Evolutionary conservation across 2,888 invertebrate species (phyloP), one percentile per base, ranked within the genome.

Genomic region (Hirtodrosophila cameraria): DNA sequence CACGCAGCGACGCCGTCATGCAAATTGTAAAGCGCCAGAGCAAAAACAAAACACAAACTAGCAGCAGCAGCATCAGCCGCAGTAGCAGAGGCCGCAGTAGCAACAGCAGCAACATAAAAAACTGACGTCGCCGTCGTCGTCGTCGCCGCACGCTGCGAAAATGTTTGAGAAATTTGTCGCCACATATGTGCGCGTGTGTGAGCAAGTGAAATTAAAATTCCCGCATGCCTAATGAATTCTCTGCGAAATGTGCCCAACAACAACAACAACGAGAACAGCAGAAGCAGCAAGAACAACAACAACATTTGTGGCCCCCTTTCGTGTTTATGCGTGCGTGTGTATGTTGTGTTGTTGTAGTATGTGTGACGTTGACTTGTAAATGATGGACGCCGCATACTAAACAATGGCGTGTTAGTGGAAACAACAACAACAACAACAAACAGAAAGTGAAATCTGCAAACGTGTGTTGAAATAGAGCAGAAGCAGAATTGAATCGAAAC

Each of bases 131-230:
- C 53, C 69, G 64, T 58, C 64, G 57, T 65, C 41, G 42, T 31
- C 25, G 53, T 61, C 57, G 53, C 48, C 53, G 53, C 60, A 45
- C 53, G 43, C 62, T 53, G 67, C 71, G 64, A 81, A 86, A 86
- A 81, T 81, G 80, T 86, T 81, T 81, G 80, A 81, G 80, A 81
- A 80, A 81, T 86, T 76, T 83, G 86, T 81, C 76, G 86, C 76
- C 80, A 86, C 80, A 86, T 86, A 81, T 81, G 80, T 81, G 86
- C 80, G 80, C 62, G 80, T 80, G 70, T 81, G 80, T 83, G 80
- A 81, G 80, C 80, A 81, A 81, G 80, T 81, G 80, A 81, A 81
- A 81, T 81, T 81, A 81, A 81, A 81, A 81, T 81, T 81, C 86
- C 65, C 80, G 86, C 86, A 86, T 81, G 80, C 76, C 84, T 81